Evolutionary conservation across 23 tunicate genomes (phyloP).

Genomic region (Clavelina lepadiformis): DNA sequence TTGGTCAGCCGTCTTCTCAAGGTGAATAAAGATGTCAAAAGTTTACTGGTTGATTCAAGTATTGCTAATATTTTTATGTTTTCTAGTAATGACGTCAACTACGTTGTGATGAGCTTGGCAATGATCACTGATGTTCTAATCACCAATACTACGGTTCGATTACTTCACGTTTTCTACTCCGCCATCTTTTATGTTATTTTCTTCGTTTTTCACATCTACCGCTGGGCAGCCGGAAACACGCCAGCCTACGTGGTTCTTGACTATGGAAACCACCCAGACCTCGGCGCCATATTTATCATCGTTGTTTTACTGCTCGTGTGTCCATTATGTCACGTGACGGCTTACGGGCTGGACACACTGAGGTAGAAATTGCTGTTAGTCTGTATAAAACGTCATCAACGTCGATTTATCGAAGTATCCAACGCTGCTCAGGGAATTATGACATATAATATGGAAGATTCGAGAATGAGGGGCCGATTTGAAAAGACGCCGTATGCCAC

Average conservation of each 20-base stretch:
- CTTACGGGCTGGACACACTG: constrained; percentile 42
- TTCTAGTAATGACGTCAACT: constrained; percentile 60
- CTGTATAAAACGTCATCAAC: constrained; percentile 30
- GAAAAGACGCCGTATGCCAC: no score
- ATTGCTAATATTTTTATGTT: no score
- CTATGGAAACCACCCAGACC: constrained; percentile 18
- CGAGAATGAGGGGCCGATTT: no score
- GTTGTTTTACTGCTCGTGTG: constrained; percentile 6
- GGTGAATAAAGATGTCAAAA: constrained; percentile 24
- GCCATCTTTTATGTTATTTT: constrained; percentile 23
- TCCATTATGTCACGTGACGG: constrained; percentile 27
- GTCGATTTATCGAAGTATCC: constrained; percentile 18
- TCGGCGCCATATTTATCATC: constrained; percentile 17
- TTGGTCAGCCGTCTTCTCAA: constrained; percentile 22
- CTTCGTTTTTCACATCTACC: constrained; percentile 39
- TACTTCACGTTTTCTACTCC: constrained; percentile 53
- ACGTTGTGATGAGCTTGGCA: constrained; percentile 31
- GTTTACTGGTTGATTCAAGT: no score
- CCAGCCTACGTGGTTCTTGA: constrained; percentile 26
- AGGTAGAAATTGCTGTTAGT: constrained; percentile 33
- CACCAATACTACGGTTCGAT: constrained; percentile 35
- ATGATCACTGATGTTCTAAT: constrained; percentile 55
- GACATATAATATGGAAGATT: no score
- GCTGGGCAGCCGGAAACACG: constrained; percentile 58
- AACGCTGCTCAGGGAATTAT: constrained; percentile 24